Evolutionary conservation across 2,888 invertebrate species (phyloP), one percentile per base, ranked within the genome.

Genomic region (Spodoptera exigua): DNA sequence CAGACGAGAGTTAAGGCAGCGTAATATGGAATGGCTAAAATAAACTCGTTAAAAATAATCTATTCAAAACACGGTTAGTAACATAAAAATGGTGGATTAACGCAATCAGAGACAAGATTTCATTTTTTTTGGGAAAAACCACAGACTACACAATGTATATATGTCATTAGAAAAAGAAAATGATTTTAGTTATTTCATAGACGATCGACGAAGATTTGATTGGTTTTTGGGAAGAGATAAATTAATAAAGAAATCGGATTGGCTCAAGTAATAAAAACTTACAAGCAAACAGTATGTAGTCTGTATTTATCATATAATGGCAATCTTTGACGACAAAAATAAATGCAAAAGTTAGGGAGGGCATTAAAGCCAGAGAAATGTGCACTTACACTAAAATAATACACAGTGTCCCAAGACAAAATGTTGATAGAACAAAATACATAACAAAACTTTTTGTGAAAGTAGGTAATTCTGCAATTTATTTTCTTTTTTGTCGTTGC

Each of bases 331-430:
- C 11, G 35, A 48, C 41, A 40, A 48, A 76, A 76, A 73, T 82
- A 82, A 84, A 85, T 85, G 84, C 86, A 80, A 62, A 74, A 67
- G 71, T 69, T 61, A 67, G 53, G 64, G 36, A 61, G 52, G 57
- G 59, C 45, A 37, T 10, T 43, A 40, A 61, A 65, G 72, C 46
- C 57, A 45, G 47, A 54, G 43, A 49, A 64, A 65, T 72, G 80
- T 83, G 80, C 78, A 78, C 81, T 83, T 83, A 85, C 37, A 48
- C 72, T 79, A 78, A 27, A 59, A 57, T 59, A 60, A 64, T 61
- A 75, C 66, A 63, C 36, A 59, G 53, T 39, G 56, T 21, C 70
- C 52, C 41, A 46, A 47, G 51, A 36, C 12, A 51, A 34, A 18
- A 49, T 53, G 9, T 37, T 35, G 51, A 54, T 52, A 68, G 16